Conservation (phyloP, 1,140 invertebrate species). For the Saccostrea cuccullata region DNA sequence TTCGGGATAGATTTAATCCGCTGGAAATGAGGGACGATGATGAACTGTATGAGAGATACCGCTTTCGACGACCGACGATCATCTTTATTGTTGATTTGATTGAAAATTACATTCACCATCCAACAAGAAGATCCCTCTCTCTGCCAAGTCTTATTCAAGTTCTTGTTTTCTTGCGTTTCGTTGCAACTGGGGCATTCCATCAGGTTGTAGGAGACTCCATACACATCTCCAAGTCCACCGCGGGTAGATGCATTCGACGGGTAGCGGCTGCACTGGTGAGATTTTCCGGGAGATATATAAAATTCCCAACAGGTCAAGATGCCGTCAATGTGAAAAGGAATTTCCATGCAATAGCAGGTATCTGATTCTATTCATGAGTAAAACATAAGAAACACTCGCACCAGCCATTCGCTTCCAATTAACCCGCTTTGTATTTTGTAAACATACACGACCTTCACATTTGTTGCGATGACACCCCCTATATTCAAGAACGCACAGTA, state of each 20-base stretch:
- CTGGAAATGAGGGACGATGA: background rate
- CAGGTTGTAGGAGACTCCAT: conserved; percentile 7
- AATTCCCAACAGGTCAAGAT: background rate
- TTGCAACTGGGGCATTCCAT: background rate
- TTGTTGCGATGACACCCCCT: no score
- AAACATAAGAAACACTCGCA: no score
- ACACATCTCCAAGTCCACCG: background rate
- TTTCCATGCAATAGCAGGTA: background rate
- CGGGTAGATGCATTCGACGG: background rate
- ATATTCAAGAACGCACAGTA: no score
- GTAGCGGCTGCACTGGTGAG: background rate
- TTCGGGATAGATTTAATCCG: background rate
- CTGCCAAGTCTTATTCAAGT: conserved; percentile 4
- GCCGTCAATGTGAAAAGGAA: background rate
- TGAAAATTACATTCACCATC: no score
- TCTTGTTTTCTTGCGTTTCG: background rate
- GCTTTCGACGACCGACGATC: background rate
- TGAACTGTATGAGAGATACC: conserved; percentile 33
- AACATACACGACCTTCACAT: background rate
- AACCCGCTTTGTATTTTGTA: no score
- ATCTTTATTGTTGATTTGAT: background rate
- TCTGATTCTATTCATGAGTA: no score
- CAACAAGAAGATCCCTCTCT: background rate
- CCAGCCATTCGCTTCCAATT: no score
- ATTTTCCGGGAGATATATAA: background rate